phyloP scores from a whole-genome alignment of 2,888 invertebrate species.

The Athalia cordata region DNA sequence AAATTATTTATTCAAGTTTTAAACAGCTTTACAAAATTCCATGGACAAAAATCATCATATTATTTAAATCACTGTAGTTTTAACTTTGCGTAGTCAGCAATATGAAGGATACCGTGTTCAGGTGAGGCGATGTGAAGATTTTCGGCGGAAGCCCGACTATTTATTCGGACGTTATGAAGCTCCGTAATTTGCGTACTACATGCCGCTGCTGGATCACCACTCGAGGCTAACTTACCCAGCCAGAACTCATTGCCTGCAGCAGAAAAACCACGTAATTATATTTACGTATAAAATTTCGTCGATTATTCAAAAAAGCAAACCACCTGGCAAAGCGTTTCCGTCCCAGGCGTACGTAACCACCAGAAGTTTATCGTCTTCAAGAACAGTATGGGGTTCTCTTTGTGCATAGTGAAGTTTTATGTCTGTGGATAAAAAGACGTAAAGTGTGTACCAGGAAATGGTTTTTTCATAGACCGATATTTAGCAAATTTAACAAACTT shows the following conservation, averaged over 20 bases:
- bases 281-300: neutral
- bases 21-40: too few relatives aligned
- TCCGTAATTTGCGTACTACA: slow-evolving; percentile 79
- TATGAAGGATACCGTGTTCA: slow-evolving; percentile 67
- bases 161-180: slow-evolving; percentile 78
- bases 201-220: slow-evolving; percentile 80
- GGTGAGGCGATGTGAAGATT: slow-evolving; percentile 75
- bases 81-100: slow-evolving; percentile 67
- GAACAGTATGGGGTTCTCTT: slow-evolving; percentile 67
- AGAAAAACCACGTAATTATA: neutral
- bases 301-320: neutral
- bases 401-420: slow-evolving; percentile 70
- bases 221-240: slow-evolving; percentile 75
- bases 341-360: slow-evolving; percentile 85
- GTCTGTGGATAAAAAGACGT: slow-evolving; percentile 53
- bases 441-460: neutral
- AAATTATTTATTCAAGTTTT: too few relatives aligned
- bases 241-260: slow-evolving; percentile 82
- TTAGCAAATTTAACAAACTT: slow-evolving; percentile 29
- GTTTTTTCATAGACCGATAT: neutral
- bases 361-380: slow-evolving; percentile 72
- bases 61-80: slow-evolving; percentile 54
- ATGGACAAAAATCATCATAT: too few relatives aligned
- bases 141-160: slow-evolving; percentile 74
- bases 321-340: slow-evolving; percentile 81